These are phyloP conservation scores for Drosophila borealis DNA, from an alignment of 2,888 invertebrate genomes.

Conservation along the genomic window DNA sequence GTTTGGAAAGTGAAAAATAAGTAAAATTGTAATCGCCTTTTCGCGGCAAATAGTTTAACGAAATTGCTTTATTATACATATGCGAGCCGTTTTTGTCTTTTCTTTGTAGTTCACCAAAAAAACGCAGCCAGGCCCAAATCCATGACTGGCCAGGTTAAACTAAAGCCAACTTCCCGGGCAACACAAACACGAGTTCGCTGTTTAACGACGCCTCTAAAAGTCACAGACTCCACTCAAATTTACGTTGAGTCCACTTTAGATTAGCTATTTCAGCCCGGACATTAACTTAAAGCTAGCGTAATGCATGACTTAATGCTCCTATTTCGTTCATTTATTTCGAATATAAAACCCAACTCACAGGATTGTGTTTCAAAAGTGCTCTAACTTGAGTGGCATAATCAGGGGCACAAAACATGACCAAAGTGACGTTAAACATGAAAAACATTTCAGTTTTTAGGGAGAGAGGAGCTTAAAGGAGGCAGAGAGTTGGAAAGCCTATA, in stretches of 20 bases:
- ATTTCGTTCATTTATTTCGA: conserved; percentile 20
- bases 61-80: conserved; percentile 71
- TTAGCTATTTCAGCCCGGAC: conserved; percentile 4
- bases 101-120: conserved; percentile 23
- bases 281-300: conserved; percentile 11
- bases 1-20: conserved; percentile 80
- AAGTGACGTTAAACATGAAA: neutral
- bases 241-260: conserved; percentile 12
- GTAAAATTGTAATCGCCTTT: conserved; percentile 79
- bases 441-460: neutral
- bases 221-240: conserved; percentile 19
- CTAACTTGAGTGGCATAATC: too few relatives aligned
- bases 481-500: too few relatives aligned
- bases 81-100: neutral
- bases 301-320: neutral
- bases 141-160: too few relatives aligned
- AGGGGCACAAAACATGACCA: neutral
- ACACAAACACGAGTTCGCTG: neutral
- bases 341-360: conserved; percentile 15
- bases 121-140: conserved; percentile 27
- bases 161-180: too few relatives aligned
- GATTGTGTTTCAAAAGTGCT: conserved; percentile 1
- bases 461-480: too few relatives aligned
- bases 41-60: conserved; percentile 70
- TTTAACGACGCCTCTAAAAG: conserved; percentile 42